These are phyloP conservation scores for Odontesthes bonariensis DNA, from an alignment of 2,113 vertebrate species.

Conservation along the genomic window DNA sequence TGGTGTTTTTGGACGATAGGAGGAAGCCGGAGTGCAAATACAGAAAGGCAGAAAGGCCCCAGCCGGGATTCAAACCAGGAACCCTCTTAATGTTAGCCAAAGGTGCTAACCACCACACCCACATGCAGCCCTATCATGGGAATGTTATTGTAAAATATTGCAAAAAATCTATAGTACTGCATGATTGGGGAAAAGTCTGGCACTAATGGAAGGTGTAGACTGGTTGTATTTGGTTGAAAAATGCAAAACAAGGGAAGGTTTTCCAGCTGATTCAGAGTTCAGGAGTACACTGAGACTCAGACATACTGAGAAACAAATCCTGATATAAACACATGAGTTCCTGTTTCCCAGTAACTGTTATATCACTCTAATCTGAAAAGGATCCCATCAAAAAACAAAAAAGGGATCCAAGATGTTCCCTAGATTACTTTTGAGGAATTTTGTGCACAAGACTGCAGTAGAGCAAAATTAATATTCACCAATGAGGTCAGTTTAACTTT, in stretches of 20 bases:
- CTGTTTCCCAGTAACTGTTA: constrained; percentile 54
- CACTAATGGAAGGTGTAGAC: background rate
- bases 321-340: constrained; percentile 13
- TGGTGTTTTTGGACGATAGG: too few relatives aligned
- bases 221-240: background rate
- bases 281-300: background rate
- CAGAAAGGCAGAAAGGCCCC: too few relatives aligned
- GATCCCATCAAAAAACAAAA: constrained; percentile 41
- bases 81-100: too few relatives aligned
- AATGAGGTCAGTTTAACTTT: background rate
- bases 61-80: too few relatives aligned
- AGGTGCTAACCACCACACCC: too few relatives aligned
- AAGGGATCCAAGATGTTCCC: constrained; percentile 51
- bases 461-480: background rate
- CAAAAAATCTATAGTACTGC: background rate
- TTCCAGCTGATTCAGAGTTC: constrained; percentile 9
- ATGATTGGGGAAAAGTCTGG: constrained; percentile 6
- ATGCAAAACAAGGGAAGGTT: background rate
- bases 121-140: too few relatives aligned
- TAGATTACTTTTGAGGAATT: constrained; percentile 43
- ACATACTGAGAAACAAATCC: constrained; percentile 32
- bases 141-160: background rate
- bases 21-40: too few relatives aligned
- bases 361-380: constrained; percentile 42
- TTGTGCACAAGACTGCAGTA: constrained; percentile 36